Evolutionary conservation across 2,797 vertebrate species (phyloP), one percentile per base, ranked within the genome.

Genomic region (Hydrophis major): DNA sequence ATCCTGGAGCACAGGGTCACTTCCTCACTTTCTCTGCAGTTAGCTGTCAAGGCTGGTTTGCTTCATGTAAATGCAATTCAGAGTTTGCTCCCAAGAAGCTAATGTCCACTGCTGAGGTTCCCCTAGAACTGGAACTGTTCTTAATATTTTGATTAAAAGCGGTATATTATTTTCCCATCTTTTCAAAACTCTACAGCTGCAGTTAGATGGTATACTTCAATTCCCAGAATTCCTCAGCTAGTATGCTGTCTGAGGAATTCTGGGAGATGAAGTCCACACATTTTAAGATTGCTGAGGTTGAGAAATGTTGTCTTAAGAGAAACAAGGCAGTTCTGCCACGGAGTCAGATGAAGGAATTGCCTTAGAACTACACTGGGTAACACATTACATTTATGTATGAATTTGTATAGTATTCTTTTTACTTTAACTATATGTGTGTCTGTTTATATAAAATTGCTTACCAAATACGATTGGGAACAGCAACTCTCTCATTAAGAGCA

Each of bases 71-170:
- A 50, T 25, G 56, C 16, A 61, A 18, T 47, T 63, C 57, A 7
- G 28, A 0, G 0, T 32, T 93, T n/a, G 50, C 63, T 69, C 0
- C 0, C 3, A 28, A 61, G 13, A 63, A 61, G 87, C 0, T 1
- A 28, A 32, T n/a, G 55, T 32, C 11, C n/a, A 59, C 8, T 57
- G n/a, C 55, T 11, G 28, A 88, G 50, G 16, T 37, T 47, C 37
- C 74, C 22, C 20, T 20, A 47, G 8, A 55, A 13, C 11, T 0
- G 42, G 2, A 22, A 2, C 47, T 27, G 50, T 61, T 91, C 22
- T 11, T 50, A 91, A 87, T 25, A 87, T n/a, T 66, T 53, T 87
- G 60, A 20, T 25, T 66, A 66, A 87, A 63, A 57, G 2, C n/a
- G 22, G 53, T 32, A 91, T 42, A 50, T 28, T 91, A 42, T 86